phyloP scores from a whole-genome alignment of 2,797 vertebrate species.

The Apogon hyalosoma region DNA sequence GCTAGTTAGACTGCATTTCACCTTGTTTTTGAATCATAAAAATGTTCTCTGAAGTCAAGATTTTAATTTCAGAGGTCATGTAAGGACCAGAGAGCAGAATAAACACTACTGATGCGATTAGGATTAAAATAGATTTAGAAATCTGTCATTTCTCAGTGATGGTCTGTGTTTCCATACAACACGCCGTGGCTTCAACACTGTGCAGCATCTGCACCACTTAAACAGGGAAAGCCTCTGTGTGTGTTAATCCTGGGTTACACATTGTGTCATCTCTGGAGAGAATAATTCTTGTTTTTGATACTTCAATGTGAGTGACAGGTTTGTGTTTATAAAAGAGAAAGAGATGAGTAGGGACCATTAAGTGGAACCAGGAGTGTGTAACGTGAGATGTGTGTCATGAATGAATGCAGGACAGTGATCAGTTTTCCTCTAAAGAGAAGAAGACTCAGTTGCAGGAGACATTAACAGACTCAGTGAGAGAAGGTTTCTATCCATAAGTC shows the following conservation, averaged over 20 bases:
- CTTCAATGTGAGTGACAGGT: background rate
- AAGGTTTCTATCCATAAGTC: background rate
- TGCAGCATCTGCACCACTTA: background rate
- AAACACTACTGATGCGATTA: constrained; percentile 65
- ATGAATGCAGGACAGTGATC: constrained; percentile 75
- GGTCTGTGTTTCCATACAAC: constrained; percentile 24
- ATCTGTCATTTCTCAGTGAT: constrained; percentile 38
- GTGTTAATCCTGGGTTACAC: background rate
- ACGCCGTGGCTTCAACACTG: constrained; percentile 7
- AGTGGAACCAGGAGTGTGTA: constrained; percentile 55
- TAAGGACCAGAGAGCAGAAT: constrained; percentile 30
- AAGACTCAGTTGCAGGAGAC: constrained; percentile 12
- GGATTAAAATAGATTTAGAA: constrained; percentile 61
- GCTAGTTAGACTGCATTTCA: background rate
- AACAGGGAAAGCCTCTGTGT: background rate
- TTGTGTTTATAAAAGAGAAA: constrained; percentile 20
- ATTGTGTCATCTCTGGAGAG: background rate
- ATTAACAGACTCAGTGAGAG: background rate
- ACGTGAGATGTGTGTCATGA: constrained; percentile 71
- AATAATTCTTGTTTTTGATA: constrained; percentile 12
- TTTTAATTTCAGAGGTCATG: constrained; percentile 55
- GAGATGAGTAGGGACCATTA: constrained; percentile 12
- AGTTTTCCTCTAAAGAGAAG: constrained; percentile 53
- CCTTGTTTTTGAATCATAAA: constrained; percentile 10
- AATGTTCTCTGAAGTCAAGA: constrained; percentile 9